Conservation (phyloP, 2,888 invertebrate genomes). For the Stenodema calcarata region DNA sequence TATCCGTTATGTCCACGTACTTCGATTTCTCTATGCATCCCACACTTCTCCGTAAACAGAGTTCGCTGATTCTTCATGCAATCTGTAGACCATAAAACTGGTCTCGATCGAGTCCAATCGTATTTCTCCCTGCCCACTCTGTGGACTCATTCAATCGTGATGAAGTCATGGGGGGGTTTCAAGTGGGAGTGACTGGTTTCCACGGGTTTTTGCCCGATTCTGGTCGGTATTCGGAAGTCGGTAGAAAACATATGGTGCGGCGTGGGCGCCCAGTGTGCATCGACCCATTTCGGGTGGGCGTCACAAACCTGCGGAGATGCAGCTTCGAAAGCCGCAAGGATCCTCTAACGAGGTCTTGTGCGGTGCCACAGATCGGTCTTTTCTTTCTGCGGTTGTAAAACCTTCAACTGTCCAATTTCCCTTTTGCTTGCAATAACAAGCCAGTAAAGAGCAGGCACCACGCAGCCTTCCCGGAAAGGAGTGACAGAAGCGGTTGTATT, state of each 20-base stretch:
- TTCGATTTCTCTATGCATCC: not conserved
- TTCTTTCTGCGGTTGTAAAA: too few species aligned
- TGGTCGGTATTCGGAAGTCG: not conserved
- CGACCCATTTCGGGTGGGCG: constrained; percentile 16
- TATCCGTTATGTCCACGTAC: too few species aligned
- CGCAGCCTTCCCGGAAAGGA: too few species aligned
- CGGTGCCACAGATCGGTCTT: not conserved
- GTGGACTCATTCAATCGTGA: not conserved
- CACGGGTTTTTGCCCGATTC: not conserved
- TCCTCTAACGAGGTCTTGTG: not conserved
- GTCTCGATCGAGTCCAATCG: not conserved
- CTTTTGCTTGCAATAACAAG: too few species aligned
- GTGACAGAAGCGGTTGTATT: too few species aligned
- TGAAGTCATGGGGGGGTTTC: not conserved
- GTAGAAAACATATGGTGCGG: constrained; percentile 7
- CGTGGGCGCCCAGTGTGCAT: constrained; percentile 10
- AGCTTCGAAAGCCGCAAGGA: not conserved
- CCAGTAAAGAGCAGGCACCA: too few species aligned
- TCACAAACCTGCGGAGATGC: not conserved
- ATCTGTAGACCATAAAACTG: constrained; percentile 11
- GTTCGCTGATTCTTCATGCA: not conserved
- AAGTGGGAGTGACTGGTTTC: constrained; percentile 21
- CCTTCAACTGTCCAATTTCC: too few species aligned
- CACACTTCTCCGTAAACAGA: not conserved
- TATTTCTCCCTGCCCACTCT: not conserved